phyloP scores from a whole-genome alignment of 2,888 invertebrate species.

The Perithous albicinctus region DNA sequence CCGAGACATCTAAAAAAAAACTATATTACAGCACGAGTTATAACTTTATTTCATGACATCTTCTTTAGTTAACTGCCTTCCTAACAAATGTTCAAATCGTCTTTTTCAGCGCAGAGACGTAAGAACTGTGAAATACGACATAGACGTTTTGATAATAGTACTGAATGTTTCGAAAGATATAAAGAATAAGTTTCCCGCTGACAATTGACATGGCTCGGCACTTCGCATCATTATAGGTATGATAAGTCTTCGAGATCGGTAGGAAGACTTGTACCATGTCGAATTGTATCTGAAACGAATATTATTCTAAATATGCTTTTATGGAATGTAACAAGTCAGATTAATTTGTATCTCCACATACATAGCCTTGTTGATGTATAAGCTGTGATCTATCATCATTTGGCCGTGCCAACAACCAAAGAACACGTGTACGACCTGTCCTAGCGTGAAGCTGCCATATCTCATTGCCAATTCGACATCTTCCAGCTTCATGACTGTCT shows the following conservation, averaged over 20 bases:
- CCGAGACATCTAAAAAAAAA: neutral
- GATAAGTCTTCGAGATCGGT: conserved; percentile 46
- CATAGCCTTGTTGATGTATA: conserved; percentile 27
- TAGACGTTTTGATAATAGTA: conserved; percentile 53
- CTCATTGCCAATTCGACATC: conserved; percentile 36
- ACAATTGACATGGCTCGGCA: conserved; percentile 42
- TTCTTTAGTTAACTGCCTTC: neutral
- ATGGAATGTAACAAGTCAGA: neutral
- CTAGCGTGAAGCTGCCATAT: conserved; percentile 42
- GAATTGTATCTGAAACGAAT: conserved; percentile 54
- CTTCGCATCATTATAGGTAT: conserved; percentile 43
- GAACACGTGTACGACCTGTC: conserved; percentile 47
- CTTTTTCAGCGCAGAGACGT: conserved; percentile 39
- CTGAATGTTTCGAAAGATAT: conserved; percentile 52
- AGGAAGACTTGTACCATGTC: conserved; percentile 47
- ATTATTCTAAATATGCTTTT: neutral
- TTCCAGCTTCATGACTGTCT: conserved; percentile 45
- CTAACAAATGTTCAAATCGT: neutral
- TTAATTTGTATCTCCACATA: conserved; percentile 4
- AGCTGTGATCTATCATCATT: conserved; percentile 52
- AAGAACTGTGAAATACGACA: conserved; percentile 61
- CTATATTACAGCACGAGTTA: neutral
- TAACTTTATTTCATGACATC: neutral
- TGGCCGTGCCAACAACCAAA: conserved; percentile 61
- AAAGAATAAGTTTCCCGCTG: conserved; percentile 53